phyloP scores from a whole-genome alignment of 2,888 invertebrate species.

The Drosophila kambysellisi region DNA sequence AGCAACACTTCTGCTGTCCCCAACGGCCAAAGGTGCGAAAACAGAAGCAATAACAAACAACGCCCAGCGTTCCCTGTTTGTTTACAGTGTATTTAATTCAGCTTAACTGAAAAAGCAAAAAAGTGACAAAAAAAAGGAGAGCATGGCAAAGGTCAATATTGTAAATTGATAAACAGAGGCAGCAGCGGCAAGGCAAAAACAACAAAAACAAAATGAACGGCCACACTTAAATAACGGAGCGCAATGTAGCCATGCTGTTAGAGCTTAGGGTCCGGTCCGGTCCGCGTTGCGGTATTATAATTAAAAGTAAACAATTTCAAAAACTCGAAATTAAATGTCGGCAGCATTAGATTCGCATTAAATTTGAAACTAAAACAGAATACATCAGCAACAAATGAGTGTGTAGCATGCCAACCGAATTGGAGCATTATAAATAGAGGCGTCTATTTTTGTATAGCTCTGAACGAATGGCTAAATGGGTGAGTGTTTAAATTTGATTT shows the following conservation, averaged over 20 bases:
- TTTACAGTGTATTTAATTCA: conserved; percentile 64
- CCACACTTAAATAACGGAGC: conserved; percentile 16
- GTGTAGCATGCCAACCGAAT: conserved; percentile 33
- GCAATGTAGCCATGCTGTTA: conserved; percentile 30
- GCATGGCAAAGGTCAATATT: conserved; percentile 76
- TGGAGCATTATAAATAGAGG: conserved; percentile 63
- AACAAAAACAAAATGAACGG: conserved; percentile 14
- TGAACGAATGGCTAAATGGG: conserved; percentile 13
- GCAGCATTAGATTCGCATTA: conserved; percentile 51
- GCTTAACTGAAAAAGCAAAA: conserved; percentile 57
- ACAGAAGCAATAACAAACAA: conserved; percentile 52
- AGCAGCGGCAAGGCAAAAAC: conserved; percentile 29
- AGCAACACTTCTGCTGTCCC: conserved; percentile 22
- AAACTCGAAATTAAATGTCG: conserved; percentile 48
- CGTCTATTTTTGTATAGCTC: conserved; percentile 62
- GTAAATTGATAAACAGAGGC: conserved; percentile 76
- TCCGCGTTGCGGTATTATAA: conserved; percentile 62
- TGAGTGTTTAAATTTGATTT: conserved; percentile 32
- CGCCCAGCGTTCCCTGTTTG: conserved; percentile 10
- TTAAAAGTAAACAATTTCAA: conserved; percentile 73
- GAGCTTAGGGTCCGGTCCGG: conserved; percentile 5
- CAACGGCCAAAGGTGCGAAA: conserved; percentile 60
- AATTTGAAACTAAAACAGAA: conserved; percentile 50
- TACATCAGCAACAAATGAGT: conserved; percentile 42
- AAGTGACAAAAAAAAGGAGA: conserved; percentile 37